Percentiles rank a stretch among this genome's conserved stretches.
Evolutionary conservation across 2,888 invertebrate species (phyloP).

Genomic region (Limnephilus marmoratus): DNA sequence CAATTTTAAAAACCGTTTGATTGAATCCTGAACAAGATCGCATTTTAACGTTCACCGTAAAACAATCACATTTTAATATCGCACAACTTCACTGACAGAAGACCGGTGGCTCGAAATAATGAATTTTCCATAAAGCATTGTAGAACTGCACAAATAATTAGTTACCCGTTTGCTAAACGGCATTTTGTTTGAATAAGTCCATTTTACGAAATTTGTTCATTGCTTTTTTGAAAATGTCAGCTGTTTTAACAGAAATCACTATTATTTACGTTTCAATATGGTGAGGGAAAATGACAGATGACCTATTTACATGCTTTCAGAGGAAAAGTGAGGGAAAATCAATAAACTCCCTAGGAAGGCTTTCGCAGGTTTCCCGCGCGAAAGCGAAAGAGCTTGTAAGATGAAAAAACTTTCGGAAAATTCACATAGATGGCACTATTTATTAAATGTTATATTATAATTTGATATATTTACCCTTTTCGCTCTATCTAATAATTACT

Average conservation of each 20-base stretch:
- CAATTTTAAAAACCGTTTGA: slow-evolving; percentile 57
- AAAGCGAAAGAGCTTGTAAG: background rate
- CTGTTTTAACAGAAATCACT: background rate
- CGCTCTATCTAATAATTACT: no score
- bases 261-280: slow-evolving; percentile 38
- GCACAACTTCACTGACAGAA: slow-evolving; percentile 56
- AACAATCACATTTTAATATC: slow-evolving; percentile 43
- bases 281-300: slow-evolving; percentile 35
- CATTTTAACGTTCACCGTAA: slow-evolving; percentile 44
- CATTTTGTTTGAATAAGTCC: slow-evolving; percentile 9
- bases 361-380: slow-evolving; percentile 10
- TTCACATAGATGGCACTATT: slow-evolving; percentile 17
- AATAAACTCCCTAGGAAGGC: slow-evolving; percentile 22
- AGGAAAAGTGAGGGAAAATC: slow-evolving; percentile 50
- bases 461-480: no score
- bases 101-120: slow-evolving; percentile 33
- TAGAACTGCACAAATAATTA: background rate
- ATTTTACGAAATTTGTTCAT: background rate
- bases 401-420: background rate
- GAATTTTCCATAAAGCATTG: background rate
- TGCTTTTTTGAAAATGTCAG: slow-evolving; percentile 20
- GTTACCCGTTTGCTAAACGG: background rate
- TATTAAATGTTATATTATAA: background rate
- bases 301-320: slow-evolving; percentile 42
- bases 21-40: slow-evolving; percentile 56